Base-by-base conservation (phyloP, 2,797 vertebrate species). In the Danio jaintianensis region DNA sequence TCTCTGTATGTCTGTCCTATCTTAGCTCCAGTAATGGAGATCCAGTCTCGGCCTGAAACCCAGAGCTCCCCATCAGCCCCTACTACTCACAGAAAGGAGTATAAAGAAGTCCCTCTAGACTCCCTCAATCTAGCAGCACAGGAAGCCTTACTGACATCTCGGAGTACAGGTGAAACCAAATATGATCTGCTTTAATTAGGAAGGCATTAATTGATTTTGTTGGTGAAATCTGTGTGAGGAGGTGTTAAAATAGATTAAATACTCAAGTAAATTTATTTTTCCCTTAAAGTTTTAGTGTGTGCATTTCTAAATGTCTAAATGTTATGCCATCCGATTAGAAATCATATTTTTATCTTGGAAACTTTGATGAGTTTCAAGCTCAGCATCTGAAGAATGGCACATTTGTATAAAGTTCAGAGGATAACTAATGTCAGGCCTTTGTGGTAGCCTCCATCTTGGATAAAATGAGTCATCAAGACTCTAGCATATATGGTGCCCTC, bases 91-190 rank as follows among this genome's bases (percentile, higher is more conserved):
- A 89, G 86, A 72, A 90, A 91, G 68, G 95, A 94, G 8, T 95
- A 95, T 91, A 94, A 95, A 64, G 94, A 96, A 83, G 93, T 97
- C 47, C 90, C 92, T 15, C 89, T 95, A 45, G 93, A 95, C 81
- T 93, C 96, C 6, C 87, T 95, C 89, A 91, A 92, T 86, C 91
- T 95, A 55, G 91, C 91, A 15, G 92, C 95, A 63, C 89, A 83
- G 66, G 95, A 95, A 86, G 91, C 90, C 0, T 89, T 91, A 6
- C 84, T 92, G 42, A 90, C 93, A 67, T 90, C 94, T 1, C 91
- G 91, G 6, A 89, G 79, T 2, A 95, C 92, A 93, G 96, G 96
- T 97, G 87, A 95, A 90, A 22, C 3, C 13, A 62, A 63, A 67
- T 8, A 22, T 50, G 13, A 1, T 18, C 52, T 53, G 10, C 11